Conservation (phyloP, 2,888 invertebrate species). For the Oeneis ivallda region DNA sequence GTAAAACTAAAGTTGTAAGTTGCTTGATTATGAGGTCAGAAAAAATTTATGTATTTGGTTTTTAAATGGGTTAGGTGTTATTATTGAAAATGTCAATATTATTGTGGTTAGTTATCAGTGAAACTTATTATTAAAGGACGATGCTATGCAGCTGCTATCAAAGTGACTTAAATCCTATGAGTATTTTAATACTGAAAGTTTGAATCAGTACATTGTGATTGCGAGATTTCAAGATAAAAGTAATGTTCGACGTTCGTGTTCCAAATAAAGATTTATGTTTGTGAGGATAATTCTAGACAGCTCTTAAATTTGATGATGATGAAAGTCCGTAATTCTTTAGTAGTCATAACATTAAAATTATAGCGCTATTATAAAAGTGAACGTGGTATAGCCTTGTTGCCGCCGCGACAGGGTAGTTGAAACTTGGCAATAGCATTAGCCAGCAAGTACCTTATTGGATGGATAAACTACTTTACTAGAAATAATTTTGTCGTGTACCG, state of each 20-base stretch:
- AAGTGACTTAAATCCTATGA: too few relatives aligned
- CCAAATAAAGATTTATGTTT: not conserved
- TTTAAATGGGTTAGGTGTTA: too few relatives aligned
- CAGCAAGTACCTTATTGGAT: not conserved
- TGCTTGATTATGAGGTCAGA: too few relatives aligned
- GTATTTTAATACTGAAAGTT: too few relatives aligned
- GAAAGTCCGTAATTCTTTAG: slow-evolving; percentile 10
- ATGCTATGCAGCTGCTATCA: too few relatives aligned
- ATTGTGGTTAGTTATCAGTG: too few relatives aligned
- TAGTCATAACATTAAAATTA: slow-evolving; percentile 5
- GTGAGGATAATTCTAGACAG: slow-evolving; percentile 4
- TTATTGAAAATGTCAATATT: too few relatives aligned
- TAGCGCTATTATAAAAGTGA: not conserved
- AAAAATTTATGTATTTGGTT: too few relatives aligned
- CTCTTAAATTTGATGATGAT: slow-evolving; percentile 3
- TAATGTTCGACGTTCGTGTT: not conserved
- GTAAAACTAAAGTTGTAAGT: too few relatives aligned
- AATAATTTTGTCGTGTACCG: not conserved
- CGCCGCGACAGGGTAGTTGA: not conserved
- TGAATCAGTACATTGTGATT: too few relatives aligned
- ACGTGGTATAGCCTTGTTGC: not conserved
- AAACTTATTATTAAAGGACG: too few relatives aligned
- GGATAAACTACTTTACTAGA: not conserved
- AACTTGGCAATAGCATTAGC: not conserved
- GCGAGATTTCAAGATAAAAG: not conserved